A percentile compares a stretch with the other conserved stretches of the same genome.
These are phyloP conservation scores for Paratilapia polleni DNA, from an alignment of 2,113 vertebrate species.

Conservation along the genomic window DNA sequence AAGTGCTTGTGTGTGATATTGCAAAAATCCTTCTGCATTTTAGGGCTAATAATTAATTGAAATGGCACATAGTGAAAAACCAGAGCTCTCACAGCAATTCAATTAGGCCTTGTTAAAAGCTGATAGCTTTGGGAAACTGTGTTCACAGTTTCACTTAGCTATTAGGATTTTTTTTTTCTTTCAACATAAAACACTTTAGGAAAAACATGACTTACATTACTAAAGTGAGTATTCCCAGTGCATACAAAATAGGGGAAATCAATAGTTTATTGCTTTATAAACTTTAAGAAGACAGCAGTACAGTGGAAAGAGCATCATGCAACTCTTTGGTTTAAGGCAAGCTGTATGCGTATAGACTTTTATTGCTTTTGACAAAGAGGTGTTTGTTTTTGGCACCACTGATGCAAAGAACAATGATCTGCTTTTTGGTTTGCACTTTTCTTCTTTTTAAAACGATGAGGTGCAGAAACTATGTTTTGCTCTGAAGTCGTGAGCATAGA, in stretches of 20 bases:
- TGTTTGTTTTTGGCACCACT: neutral
- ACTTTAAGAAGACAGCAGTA: neutral
- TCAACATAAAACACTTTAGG: slow-evolving; percentile 46
- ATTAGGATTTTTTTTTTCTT: slow-evolving; percentile 56
- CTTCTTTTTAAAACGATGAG: neutral
- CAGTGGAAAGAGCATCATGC: neutral
- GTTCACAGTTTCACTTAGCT: slow-evolving; percentile 75
- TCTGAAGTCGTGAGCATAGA: neutral
- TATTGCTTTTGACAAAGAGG: neutral
- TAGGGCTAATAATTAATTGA: slow-evolving; percentile 83
- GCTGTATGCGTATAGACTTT: slow-evolving; percentile 18
- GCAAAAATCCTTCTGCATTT: slow-evolving; percentile 79
- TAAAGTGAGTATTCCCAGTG: neutral
- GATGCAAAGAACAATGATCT: neutral
- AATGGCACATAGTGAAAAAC: slow-evolving; percentile 80
- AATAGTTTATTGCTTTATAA: slow-evolving; percentile 5
- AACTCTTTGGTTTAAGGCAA: slow-evolving; percentile 22
- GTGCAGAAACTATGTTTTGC: neutral
- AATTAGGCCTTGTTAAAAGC: slow-evolving; percentile 83
- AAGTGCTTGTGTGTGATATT: slow-evolving; percentile 81
- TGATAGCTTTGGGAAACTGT: slow-evolving; percentile 79
- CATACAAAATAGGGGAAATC: slow-evolving; percentile 11
- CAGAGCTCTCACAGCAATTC: slow-evolving; percentile 79
- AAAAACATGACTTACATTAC: slow-evolving; percentile 37
- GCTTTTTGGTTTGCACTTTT: neutral